phyloP scores from a whole-genome alignment of 2,113 vertebrate genomes.

The Cranoglanis bouderius region DNA sequence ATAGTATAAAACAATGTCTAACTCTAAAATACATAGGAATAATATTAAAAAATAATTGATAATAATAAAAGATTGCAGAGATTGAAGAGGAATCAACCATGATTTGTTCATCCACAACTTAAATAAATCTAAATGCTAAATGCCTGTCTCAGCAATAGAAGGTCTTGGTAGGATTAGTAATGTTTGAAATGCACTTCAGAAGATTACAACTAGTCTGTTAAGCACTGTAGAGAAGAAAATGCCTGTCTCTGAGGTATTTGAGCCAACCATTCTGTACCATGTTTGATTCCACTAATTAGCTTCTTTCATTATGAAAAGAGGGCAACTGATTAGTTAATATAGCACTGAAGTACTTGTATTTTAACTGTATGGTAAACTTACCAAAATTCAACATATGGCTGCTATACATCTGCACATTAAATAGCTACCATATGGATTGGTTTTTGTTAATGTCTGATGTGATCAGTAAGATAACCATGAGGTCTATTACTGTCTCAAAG shows the following conservation, averaged over 20 bases:
- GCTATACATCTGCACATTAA: not conserved
- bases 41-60: not conserved
- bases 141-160: not conserved
- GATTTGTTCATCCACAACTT: not conserved
- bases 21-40: not conserved
- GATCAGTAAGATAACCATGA: slow-evolving; percentile 6
- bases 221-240: not conserved
- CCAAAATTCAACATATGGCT: not conserved
- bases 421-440: not conserved
- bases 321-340: not conserved
- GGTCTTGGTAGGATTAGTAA: slow-evolving; percentile 13
- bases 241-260: slow-evolving; percentile 13
- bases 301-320: slow-evolving; percentile 12
- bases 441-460: not conserved
- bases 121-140: slow-evolving; percentile 8
- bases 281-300: slow-evolving; percentile 24
- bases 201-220: not conserved
- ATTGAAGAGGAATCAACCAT: not conserved
- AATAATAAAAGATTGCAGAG: not conserved
- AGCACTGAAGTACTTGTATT: not conserved
- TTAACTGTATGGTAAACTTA: not conserved
- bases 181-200: slow-evolving; percentile 37
- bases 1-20: not conserved
- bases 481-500: slow-evolving; percentile 2
- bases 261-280: not conserved